Conservation (phyloP, 2,797 vertebrate genomes). For the Enoplosus armatus region DNA sequence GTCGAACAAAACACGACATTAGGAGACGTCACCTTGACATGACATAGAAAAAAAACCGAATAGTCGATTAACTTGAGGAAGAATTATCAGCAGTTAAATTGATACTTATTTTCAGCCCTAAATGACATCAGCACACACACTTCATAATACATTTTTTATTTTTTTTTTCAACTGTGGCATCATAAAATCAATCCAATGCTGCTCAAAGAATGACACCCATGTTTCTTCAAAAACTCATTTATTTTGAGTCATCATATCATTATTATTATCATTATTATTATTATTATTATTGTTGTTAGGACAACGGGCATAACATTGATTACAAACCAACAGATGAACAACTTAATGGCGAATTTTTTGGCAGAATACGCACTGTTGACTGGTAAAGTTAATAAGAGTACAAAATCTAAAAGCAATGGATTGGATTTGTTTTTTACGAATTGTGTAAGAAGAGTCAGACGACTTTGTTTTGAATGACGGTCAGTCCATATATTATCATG, state of each 20-base stretch:
- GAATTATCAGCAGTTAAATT: neutral
- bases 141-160: neutral
- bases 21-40: neutral
- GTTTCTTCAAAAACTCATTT: slow-evolving; percentile 58
- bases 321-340: slow-evolving; percentile 16
- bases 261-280: too few species aligned
- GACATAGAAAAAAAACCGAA: neutral
- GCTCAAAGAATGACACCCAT: neutral
- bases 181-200: too few species aligned
- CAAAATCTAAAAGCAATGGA: slow-evolving; percentile 27
- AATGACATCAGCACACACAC: neutral
- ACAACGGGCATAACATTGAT: slow-evolving; percentile 2
- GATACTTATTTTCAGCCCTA: neutral
- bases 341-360: neutral
- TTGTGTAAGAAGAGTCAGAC: neutral
- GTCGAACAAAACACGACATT: neutral
- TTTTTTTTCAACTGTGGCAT: too few species aligned
- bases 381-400: neutral
- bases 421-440: neutral
- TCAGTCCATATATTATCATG: neutral
- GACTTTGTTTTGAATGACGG: neutral
- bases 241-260: slow-evolving; percentile 46
- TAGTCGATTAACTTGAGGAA: too few species aligned
- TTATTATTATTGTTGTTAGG: too few species aligned
- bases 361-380: neutral